phyloP scores from a whole-genome alignment of 2,888 invertebrate species.

The Adelphocoris suturalis region DNA sequence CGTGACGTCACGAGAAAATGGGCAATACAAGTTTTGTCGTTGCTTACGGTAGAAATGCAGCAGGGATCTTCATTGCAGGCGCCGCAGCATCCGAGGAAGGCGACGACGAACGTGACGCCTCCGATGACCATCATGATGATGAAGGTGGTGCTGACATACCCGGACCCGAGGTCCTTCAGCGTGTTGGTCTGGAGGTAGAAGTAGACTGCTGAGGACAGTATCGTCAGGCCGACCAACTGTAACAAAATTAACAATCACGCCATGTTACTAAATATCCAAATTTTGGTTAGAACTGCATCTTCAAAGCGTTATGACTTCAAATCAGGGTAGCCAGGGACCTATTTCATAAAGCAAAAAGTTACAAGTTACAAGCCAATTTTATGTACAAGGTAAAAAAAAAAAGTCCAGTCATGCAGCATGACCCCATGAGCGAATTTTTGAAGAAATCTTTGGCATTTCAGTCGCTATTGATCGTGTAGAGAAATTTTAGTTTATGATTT shows the following conservation, averaged over 20 bases:
- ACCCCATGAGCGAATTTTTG: too few relatives aligned
- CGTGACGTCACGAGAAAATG: too few relatives aligned
- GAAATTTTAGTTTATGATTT: too few relatives aligned
- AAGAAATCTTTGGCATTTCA: too few relatives aligned
- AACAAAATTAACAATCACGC: constrained; percentile 62
- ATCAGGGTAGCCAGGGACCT: too few relatives aligned
- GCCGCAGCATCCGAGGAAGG: constrained; percentile 94
- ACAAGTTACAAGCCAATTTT: too few relatives aligned
- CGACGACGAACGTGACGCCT: constrained; percentile 89
- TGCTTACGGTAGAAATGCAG: constrained; percentile 87
- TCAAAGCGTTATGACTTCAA: background rate
- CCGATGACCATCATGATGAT: constrained; percentile 91
- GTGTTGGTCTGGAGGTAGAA: constrained; percentile 87
- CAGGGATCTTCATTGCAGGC: constrained; percentile 92
- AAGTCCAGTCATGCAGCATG: too few relatives aligned
- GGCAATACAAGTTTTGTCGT: too few relatives aligned
- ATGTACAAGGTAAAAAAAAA: too few relatives aligned
- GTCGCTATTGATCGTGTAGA: too few relatives aligned
- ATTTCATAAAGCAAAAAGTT: too few relatives aligned
- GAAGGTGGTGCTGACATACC: constrained; percentile 89
- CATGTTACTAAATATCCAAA: background rate
- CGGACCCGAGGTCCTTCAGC: constrained; percentile 88
- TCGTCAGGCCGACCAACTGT: constrained; percentile 87
- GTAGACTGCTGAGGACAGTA: constrained; percentile 86
- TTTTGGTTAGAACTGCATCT: background rate